Evolutionary conservation across 2,888 invertebrate genomes (phyloP), one percentile per base, ranked within the genome.

Genomic region (Eupithecia subfuscata): DNA sequence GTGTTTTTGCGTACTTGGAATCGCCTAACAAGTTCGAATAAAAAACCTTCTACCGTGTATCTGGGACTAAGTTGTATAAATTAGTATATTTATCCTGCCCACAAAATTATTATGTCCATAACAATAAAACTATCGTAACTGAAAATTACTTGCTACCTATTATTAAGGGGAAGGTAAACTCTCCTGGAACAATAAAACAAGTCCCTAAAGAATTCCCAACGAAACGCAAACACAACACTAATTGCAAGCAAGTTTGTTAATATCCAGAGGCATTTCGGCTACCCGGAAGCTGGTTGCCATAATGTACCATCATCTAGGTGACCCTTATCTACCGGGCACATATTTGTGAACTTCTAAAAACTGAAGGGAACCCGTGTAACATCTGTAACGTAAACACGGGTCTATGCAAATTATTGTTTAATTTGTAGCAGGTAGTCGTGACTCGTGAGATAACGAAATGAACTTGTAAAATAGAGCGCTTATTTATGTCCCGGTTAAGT

Each of bases 221-320:
- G 60, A 64, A 64, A 64, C 64, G 67, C 52, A 76, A 75, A 75
- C 73, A 76, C 75, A 75, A 73, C 70, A 73, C 77, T 81, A 81
- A 83, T 82, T 79, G 78, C 77, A 79, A 73, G 76, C 71, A 79
- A 78, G 76, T 82, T 80, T 74, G 75, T 78, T 80, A 77, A 80
- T 79, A 78, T 77, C 76, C 71, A 75, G 77, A 75, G 75, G 75
- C 71, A 73, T 77, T 70, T 25, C 67, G 75, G 70, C 9, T 12
- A 72, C 83, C 84, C 83, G 82, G 77, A 74, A 87, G 90, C 86
- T 85, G 87, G 85, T 83, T 89, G 88, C 90, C 89, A 87, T 92
- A 92, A 93, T 92, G 90, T 90, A 88, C 90, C 91, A 93, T 93
- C 92, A 93, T 85, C 90, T 92, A 92, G 92, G 92, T 93, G 87